Evolutionary conservation across 1,140 invertebrate genomes (phyloP).

Genomic region (Delia radicum): DNA sequence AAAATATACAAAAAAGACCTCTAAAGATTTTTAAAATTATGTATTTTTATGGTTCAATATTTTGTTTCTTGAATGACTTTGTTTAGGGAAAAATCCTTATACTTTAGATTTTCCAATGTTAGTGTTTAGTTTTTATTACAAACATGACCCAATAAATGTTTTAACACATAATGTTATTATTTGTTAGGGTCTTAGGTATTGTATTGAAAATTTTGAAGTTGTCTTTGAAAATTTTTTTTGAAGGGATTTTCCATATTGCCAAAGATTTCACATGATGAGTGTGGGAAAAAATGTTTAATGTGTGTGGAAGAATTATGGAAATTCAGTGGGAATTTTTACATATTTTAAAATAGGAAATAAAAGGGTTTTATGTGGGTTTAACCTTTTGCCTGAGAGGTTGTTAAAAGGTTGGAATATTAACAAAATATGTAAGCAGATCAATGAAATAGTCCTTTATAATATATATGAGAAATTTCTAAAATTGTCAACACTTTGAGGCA

Average conservation of each 20-base stretch:
- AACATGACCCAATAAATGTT: background rate
- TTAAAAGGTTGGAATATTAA: background rate
- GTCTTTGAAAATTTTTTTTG: background rate
- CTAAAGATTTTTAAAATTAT: too few species aligned
- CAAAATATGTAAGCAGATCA: too few species aligned
- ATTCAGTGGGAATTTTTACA: background rate
- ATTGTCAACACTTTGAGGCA: too few species aligned
- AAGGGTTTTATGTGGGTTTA: too few species aligned
- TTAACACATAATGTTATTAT: background rate
- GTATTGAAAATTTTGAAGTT: background rate
- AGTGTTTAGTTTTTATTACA: too few species aligned
- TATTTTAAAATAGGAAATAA: too few species aligned
- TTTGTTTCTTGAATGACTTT: background rate
- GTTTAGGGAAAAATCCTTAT: background rate
- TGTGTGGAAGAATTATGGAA: background rate
- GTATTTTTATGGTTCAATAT: too few species aligned
- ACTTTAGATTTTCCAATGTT: too few species aligned
- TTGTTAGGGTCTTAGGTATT: background rate
- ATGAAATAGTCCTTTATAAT: too few species aligned
- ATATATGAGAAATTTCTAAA: too few species aligned
- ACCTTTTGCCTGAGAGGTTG: too few species aligned
- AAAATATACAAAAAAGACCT: too few species aligned
- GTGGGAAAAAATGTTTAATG: background rate
- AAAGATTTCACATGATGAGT: background rate
- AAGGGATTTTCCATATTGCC: background rate